A percentile compares a stretch with the other conserved stretches of the same genome.
phyloP scores from a whole-genome alignment of 1,140 invertebrate genomes.

The Streblospio benedicti region DNA sequence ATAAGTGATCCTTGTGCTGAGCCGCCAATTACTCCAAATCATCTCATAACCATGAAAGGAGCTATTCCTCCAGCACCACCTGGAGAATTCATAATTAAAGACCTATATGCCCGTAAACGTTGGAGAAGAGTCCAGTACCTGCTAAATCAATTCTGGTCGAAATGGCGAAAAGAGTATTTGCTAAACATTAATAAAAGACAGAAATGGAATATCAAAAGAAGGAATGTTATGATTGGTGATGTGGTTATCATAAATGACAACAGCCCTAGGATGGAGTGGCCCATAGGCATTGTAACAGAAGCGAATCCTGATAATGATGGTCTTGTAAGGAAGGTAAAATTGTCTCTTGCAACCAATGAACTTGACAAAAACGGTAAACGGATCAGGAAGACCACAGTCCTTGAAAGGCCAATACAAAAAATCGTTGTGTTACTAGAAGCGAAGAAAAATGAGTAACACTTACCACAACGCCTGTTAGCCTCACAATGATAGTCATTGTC shows the following conservation, averaged over 20 bases:
- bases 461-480: too few species aligned
- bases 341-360: too few species aligned
- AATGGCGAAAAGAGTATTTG: conserved; percentile 22
- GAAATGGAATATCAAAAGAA: conserved; percentile 17
- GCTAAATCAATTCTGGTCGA: conserved; percentile 23
- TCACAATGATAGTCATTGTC: too few species aligned
- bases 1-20: conserved; percentile 18
- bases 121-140: conserved; percentile 25
- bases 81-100: conserved; percentile 6
- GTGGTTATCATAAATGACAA: conserved; percentile 9
- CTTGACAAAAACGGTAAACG: too few species aligned
- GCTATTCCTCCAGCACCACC: neutral
- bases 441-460: too few species aligned
- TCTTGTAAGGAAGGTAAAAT: conserved; percentile 14
- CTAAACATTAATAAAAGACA: conserved; percentile 14
- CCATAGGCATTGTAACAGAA: conserved; percentile 1
- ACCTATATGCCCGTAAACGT: conserved; percentile 10
- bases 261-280: conserved; percentile 2
- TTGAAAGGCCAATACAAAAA: neutral
- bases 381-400: neutral
- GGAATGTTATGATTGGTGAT: conserved; percentile 8
- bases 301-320: conserved; percentile 8
- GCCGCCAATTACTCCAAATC: conserved; percentile 17
- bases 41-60: conserved; percentile 12
- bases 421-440: too few species aligned